Conservation (phyloP, 2,113 vertebrate species). For the Suncus etruscus region DNA sequence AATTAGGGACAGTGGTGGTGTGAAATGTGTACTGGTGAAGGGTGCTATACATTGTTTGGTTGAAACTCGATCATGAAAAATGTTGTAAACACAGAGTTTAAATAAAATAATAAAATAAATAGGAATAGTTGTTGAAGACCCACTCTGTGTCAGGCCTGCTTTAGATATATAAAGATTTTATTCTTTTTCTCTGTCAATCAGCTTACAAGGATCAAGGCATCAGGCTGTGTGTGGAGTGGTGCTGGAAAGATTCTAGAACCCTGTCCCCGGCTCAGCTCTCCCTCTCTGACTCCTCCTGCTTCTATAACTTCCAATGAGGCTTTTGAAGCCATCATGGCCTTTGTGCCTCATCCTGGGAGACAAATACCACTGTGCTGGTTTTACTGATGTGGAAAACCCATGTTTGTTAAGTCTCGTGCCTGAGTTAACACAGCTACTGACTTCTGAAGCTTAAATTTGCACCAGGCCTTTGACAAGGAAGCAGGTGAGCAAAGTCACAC, state of each 20-base stretch:
- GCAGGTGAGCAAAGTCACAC: too few relatives aligned
- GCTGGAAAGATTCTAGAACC: constrained; percentile 20
- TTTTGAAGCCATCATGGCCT: constrained; percentile 15
- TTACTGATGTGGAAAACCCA: constrained; percentile 26
- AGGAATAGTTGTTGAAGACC: neutral
- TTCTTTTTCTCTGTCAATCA: neutral
- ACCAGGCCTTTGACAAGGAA: neutral
- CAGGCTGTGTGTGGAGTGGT: neutral
- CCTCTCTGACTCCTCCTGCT: neutral
- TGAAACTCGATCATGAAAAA: too few relatives aligned
- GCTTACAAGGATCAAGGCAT: neutral
- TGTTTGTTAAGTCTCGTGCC: neutral
- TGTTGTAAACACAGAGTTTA: too few relatives aligned
- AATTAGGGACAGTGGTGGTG: too few relatives aligned
- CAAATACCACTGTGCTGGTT: constrained; percentile 27
- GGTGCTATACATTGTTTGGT: too few relatives aligned
- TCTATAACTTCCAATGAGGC: neutral
- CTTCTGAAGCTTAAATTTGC: neutral
- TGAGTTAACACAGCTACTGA: neutral
- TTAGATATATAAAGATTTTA: neutral
- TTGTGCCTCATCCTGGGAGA: constrained; percentile 2
- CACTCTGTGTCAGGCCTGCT: neutral
- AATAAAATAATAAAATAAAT: too few relatives aligned
- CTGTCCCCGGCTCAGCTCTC: neutral
- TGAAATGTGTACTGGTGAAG: too few relatives aligned